Evolutionary conservation across 2,113 vertebrate genomes (phyloP).

Genomic region (Nansenia antarctica): DNA sequence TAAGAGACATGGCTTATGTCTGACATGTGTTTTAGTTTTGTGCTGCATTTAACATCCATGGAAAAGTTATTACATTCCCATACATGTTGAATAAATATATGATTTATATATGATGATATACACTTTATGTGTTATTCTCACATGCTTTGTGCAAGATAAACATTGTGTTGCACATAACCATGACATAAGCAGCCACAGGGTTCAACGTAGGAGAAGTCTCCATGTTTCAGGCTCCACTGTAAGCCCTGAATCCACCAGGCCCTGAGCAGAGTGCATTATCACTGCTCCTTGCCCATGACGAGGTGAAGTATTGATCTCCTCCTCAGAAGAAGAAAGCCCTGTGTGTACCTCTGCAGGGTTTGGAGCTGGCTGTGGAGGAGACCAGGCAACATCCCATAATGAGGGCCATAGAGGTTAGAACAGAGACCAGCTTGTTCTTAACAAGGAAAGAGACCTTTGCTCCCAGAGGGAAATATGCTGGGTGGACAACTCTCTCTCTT

Average conservation of each 20-base stretch:
- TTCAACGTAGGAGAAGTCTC: constrained; percentile 30
- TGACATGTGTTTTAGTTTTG: not conserved
- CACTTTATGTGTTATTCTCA: not conserved
- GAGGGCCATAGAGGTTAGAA: constrained; percentile 51
- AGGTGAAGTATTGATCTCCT: constrained; percentile 64
- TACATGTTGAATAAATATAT: not conserved
- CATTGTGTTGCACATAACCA: not conserved
- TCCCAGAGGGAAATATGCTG: constrained; percentile 31
- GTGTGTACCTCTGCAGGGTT: constrained; percentile 52
- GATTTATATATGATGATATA: not conserved
- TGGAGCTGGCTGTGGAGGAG: constrained; percentile 36
- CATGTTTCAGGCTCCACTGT: constrained; percentile 23
- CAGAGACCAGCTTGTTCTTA: constrained; percentile 37
- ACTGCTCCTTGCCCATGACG: constrained; percentile 55
- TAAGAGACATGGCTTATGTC: not conserved
- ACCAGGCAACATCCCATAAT: constrained; percentile 53
- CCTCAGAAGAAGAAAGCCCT: constrained; percentile 56
- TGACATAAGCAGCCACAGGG: not conserved
- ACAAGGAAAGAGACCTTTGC: constrained; percentile 56
- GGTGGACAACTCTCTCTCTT: constrained; percentile 7
- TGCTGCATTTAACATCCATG: not conserved
- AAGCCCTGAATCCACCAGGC: constrained; percentile 39
- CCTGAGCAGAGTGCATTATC: constrained; percentile 59
- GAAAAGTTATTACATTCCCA: not conserved
- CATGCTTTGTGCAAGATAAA: not conserved